A percentile compares a stretch with the other conserved stretches of the same genome.
Conservation (phyloP, 2,797 vertebrate species). For the Sebastes hopkinsi region DNA sequence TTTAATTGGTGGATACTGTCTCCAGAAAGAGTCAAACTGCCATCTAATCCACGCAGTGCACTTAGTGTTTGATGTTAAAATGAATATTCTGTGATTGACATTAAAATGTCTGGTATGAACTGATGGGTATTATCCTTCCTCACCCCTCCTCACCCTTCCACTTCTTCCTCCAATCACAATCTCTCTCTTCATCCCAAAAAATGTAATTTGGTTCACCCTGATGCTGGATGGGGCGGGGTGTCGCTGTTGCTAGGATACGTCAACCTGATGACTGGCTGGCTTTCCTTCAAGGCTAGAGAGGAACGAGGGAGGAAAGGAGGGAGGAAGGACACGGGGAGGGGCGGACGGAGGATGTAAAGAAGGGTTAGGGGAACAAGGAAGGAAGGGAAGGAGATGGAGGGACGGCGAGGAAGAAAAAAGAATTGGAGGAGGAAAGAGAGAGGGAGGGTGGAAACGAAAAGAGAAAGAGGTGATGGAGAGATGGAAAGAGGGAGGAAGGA, state of each 20-base stretch:
- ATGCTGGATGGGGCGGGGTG: constrained; percentile 37
- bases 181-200: constrained; percentile 28
- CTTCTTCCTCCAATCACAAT: constrained; percentile 2
- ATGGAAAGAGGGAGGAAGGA: background rate
- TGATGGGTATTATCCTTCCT: background rate
- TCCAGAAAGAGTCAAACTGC: no score
- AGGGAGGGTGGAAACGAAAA: background rate
- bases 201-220: constrained; percentile 39
- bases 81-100: background rate
- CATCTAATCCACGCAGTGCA: background rate
- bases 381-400: background rate
- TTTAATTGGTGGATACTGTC: background rate
- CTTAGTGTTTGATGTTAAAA: background rate
- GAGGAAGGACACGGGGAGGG: background rate
- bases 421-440: background rate
- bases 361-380: background rate
- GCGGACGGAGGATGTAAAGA: background rate
- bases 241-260: constrained; percentile 73
- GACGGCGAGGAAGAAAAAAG: background rate
- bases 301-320: background rate
- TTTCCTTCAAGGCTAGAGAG: constrained; percentile 29
- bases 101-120: background rate
- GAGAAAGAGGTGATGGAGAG: background rate
- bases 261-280: constrained; percentile 20
- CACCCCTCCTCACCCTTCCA: background rate